These are phyloP conservation scores for Saguinus midas DNA, from an alignment of 2,113 vertebrate species.

Conservation along the genomic window DNA sequence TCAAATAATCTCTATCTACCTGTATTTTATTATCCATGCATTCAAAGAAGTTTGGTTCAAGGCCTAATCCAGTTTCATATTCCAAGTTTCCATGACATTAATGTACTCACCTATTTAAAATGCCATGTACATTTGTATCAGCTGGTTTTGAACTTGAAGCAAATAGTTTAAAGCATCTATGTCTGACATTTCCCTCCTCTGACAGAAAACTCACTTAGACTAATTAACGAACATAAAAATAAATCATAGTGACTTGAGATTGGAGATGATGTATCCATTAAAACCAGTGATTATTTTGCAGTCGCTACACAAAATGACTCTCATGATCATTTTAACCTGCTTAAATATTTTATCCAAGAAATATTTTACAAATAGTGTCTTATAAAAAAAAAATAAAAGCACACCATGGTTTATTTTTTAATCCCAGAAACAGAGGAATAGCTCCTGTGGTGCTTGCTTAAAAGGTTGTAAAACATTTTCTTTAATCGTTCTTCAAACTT, in stretches of 20 bases:
- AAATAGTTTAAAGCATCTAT: background rate
- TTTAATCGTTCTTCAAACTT: background rate
- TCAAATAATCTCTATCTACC: background rate
- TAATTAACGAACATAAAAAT: background rate
- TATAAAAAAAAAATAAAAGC: background rate
- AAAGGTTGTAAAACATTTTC: background rate
- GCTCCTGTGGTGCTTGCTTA: background rate
- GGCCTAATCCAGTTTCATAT: background rate
- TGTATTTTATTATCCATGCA: background rate
- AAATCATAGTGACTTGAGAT: background rate
- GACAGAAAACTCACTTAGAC: background rate
- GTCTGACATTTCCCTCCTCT: background rate
- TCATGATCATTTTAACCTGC: background rate
- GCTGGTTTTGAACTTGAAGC: background rate
- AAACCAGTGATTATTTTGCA: background rate
- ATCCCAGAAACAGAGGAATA: background rate
- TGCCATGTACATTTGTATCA: background rate
- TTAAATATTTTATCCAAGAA: background rate
- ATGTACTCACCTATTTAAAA: background rate
- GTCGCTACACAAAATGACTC: background rate
- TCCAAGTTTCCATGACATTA: background rate
- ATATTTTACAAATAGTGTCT: background rate
- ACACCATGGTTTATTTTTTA: background rate
- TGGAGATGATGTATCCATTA: background rate
- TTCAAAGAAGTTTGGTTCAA: background rate